Evolutionary conservation across 64 coral and sea anemone species (phyloP), one percentile per base, ranked within the genome.

Genomic region (Acropora yongei): DNA sequence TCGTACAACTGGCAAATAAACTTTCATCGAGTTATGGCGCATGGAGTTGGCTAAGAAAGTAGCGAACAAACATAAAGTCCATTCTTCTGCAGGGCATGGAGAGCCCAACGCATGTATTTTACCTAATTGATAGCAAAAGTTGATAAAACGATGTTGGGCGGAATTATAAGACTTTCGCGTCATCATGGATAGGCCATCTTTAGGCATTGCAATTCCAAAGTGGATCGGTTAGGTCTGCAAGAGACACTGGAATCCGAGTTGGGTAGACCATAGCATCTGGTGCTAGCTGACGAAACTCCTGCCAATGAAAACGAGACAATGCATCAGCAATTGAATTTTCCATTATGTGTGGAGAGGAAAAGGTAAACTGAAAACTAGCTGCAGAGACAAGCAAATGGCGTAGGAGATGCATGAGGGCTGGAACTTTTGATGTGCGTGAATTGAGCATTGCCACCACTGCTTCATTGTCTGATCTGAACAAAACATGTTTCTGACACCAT

Each of bases 401-500:
- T 13, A 89, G 43, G 40, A 89, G 44, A 39, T 79, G 69, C 88
- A 89, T 89, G 16, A 89, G 78, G 41, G 10, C 13, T 20, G 72
- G 43, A 49, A 63, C 63, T 41, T 10, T 39, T 18, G 75, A 89
- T 10, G 88, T 57, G 9, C 88, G 45, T 1, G 88, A 89, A 30
- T 58, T 89, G 40, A 44, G 41, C 41, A 74, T 74, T 8, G 51
- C 51, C 51, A 55, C 51, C 51, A 55, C 51, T 76, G 79, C 84
- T 39, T 79, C 49, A 48, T 92, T 92, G n/a, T 86, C 80, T 41
- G 48, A 51, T 12, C 19, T 50, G 61, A 92, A 92, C 69, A 86
- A 58, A 39, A 86, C 49, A 7, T 72, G 69, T 6, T 30, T 44
- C 2, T 55, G 6, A n/a, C 30, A 74, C 90, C 90, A 86, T 14